Conservation (phyloP, 2,888 invertebrate genomes). For the Ypsolopha scabrella region DNA sequence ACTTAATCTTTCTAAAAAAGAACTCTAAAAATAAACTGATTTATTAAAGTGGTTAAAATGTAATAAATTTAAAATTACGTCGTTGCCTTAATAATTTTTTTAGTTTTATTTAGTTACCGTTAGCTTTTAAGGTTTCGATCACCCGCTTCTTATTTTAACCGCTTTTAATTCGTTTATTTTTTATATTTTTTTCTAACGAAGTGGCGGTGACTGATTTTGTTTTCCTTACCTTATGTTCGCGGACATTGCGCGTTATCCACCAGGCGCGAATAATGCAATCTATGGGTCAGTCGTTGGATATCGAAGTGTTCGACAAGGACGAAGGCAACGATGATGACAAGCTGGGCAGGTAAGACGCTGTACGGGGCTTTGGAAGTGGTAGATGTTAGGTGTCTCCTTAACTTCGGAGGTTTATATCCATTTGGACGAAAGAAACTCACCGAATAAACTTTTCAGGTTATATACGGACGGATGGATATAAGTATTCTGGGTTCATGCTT, state of each 20-base stretch:
- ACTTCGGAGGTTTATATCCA: neutral
- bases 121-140: too few relatives aligned
- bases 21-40: too few relatives aligned
- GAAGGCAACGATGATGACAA: slow-evolving; percentile 87
- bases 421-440: neutral
- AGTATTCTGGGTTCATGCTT: neutral
- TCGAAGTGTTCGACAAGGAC: slow-evolving; percentile 89
- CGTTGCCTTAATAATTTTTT: too few relatives aligned
- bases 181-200: neutral
- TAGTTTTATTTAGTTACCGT: too few relatives aligned
- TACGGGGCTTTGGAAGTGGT: slow-evolving; percentile 10
- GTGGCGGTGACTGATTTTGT: slow-evolving; percentile 47
- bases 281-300: slow-evolving; percentile 78
- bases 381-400: neutral
- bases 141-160: too few relatives aligned
- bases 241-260: slow-evolving; percentile 49
- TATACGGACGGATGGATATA: neutral
- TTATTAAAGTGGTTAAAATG: too few relatives aligned
- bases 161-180: too few relatives aligned
- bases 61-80: too few relatives aligned
- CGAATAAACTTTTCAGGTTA: neutral
- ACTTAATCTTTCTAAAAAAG: too few relatives aligned
- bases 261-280: slow-evolving; percentile 72
- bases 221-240: slow-evolving; percentile 64
- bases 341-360: slow-evolving; percentile 82